A percentile compares a stretch with the other conserved stretches of the same genome.
phyloP scores from a whole-genome alignment of 2,113 vertebrate species.

The Salvelinus alpinus region DNA sequence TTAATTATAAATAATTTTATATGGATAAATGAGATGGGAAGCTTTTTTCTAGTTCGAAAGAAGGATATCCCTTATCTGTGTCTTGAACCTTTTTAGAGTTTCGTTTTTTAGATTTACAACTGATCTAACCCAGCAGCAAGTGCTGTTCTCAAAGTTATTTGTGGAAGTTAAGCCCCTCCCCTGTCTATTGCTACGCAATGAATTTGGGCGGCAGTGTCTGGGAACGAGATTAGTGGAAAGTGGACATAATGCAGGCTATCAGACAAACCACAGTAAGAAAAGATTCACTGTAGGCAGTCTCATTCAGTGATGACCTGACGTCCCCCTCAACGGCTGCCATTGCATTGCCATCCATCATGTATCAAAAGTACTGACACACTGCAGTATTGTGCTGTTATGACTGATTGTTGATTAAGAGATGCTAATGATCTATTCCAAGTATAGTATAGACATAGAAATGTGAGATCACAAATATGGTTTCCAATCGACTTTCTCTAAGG shows the following conservation, averaged over 20 bases:
- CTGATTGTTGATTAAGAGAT: background rate
- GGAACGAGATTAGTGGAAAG: no score
- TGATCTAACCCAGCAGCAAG: no score
- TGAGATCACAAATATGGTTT: background rate
- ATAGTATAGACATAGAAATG: background rate
- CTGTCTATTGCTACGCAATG: no score
- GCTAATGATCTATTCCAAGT: background rate
- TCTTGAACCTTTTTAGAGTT: background rate
- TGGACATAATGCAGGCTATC: no score
- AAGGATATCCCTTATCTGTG: slow-evolving; percentile 38
- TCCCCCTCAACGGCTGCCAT: background rate
- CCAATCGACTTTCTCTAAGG: background rate
- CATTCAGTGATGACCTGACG: no score
- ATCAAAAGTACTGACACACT: no score
- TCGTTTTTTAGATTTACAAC: no score
- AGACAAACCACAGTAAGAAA: no score
- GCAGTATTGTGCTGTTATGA: background rate
- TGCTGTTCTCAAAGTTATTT: no score
- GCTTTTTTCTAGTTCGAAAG: slow-evolving; percentile 5
- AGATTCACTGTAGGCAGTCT: no score
- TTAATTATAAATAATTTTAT: slow-evolving; percentile 49
- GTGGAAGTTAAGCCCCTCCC: no score
- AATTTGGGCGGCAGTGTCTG: no score
- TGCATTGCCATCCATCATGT: background rate
- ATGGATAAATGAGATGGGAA: slow-evolving; percentile 39